A percentile compares a stretch with the other conserved stretches of the same genome.
phyloP scores from a whole-genome alignment of 2,113 vertebrate genomes.

The Phalacrocorax pelagicus region DNA sequence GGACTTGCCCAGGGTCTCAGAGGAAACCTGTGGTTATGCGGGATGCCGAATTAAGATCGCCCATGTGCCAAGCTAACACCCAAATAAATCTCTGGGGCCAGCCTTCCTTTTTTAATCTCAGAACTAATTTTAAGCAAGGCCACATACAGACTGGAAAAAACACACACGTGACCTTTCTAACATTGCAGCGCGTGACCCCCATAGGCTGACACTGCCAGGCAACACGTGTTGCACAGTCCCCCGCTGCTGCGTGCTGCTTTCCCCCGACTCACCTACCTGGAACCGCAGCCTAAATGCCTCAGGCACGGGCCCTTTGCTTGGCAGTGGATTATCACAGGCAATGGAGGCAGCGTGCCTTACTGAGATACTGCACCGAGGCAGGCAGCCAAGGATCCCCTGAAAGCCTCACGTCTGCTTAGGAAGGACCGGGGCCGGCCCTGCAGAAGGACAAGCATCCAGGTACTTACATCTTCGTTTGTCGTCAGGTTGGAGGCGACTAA shows the following conservation, averaged over 20 bases:
- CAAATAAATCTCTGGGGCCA: not conserved
- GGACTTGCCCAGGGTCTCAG: constrained; percentile 28
- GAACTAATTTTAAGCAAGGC: not conserved
- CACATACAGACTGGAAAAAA: not conserved
- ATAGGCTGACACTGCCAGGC: not conserved
- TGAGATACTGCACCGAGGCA: not conserved
- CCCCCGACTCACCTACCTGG: not conserved
- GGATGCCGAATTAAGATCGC: constrained; percentile 11
- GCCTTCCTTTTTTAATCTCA: not conserved
- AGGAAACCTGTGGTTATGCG: not conserved
- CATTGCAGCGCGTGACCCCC: not conserved
- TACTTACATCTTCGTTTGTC: constrained; percentile 95
- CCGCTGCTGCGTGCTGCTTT: not conserved
- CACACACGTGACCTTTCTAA: not conserved
- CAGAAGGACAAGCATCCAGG: not conserved
- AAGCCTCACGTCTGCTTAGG: not conserved
- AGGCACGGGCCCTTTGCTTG: not conserved
- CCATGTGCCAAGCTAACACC: not conserved
- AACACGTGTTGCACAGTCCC: not conserved
- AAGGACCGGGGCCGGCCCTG: not conserved
- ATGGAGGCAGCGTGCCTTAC: rapidly evolving
- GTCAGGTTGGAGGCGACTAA: constrained; percentile 96
- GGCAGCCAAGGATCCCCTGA: not conserved
- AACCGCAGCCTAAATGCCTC: not conserved
- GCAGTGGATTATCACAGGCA: not conserved